phyloP scores from a whole-genome alignment of 2,797 vertebrate species.

The Hapalemur alaotrensis region DNA sequence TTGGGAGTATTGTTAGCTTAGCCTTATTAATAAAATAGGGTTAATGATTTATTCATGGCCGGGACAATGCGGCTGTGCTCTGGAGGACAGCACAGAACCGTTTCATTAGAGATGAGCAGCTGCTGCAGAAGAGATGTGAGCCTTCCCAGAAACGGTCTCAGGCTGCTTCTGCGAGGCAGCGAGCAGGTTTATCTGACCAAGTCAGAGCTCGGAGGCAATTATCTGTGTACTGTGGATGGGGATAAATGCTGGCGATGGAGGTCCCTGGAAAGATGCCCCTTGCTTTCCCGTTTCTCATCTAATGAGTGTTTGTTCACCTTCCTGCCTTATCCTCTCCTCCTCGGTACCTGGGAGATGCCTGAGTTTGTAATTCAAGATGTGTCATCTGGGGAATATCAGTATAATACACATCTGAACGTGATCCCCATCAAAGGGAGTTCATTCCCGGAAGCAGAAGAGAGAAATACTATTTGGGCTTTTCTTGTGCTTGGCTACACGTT shows the following conservation, averaged over 20 bases:
- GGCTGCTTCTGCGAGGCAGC: constrained; percentile 67
- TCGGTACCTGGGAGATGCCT: constrained; percentile 71
- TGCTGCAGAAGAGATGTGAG: constrained; percentile 74
- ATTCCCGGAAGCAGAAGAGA: constrained; percentile 44
- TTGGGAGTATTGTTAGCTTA: constrained; percentile 81
- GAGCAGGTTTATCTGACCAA: constrained; percentile 76
- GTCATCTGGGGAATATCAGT: constrained; percentile 72
- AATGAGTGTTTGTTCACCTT: constrained; percentile 78
- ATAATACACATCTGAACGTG: constrained; percentile 67
- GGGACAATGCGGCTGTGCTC: constrained; percentile 80
- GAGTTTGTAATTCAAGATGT: constrained; percentile 79
- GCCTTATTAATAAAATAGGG: constrained; percentile 87
- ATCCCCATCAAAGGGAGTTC: constrained; percentile 63
- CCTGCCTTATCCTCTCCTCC: constrained; percentile 68
- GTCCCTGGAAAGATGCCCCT: constrained; percentile 44
- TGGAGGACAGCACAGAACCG: constrained; percentile 77
- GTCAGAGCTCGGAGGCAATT: constrained; percentile 70
- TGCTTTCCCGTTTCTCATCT: constrained; percentile 53
- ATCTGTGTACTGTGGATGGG: constrained; percentile 16
- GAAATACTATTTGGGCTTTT: constrained; percentile 6
- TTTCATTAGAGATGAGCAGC: constrained; percentile 80
- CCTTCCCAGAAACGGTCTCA: constrained; percentile 40
- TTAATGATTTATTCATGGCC: constrained; percentile 87
- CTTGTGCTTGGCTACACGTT: background rate
- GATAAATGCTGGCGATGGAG: constrained; percentile 30